These are phyloP conservation scores for Petrolisthes manimaculis DNA, from an alignment of 2,888 invertebrate species.

Conservation along the genomic window DNA sequence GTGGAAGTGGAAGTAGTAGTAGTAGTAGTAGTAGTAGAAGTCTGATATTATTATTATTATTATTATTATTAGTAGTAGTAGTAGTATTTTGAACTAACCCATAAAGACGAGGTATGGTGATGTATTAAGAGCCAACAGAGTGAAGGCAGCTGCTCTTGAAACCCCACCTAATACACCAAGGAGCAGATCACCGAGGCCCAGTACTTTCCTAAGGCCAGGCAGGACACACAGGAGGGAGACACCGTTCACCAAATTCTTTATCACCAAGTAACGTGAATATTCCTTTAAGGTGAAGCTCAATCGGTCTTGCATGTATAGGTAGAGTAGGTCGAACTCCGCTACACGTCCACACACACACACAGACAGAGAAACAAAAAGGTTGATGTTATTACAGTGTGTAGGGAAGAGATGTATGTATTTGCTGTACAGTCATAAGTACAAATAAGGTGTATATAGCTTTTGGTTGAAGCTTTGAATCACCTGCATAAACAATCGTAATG, in stretches of 20 bases:
- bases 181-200: conserved; percentile 21
- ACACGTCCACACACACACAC: conserved; percentile 2
- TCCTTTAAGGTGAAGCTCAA: conserved; percentile 25
- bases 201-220: conserved; percentile 4
- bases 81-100: conserved; percentile 23
- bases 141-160: conserved; percentile 30
- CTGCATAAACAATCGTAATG: too few species aligned
- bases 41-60: not conserved
- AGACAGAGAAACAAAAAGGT: not conserved
- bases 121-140: conserved; percentile 3
- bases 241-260: conserved; percentile 44
- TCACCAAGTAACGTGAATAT: conserved; percentile 32
- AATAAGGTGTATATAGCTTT: too few species aligned
- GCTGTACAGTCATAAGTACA: too few species aligned
- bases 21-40: not conserved
- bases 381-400: not conserved
- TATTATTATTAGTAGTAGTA: too few species aligned
- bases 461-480: too few species aligned
- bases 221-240: conserved; percentile 31
- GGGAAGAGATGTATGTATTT: not conserved
- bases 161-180: conserved; percentile 34
- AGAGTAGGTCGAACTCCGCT: conserved; percentile 49
- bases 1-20: too few species aligned
- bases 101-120: conserved; percentile 16
- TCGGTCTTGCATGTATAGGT: conserved; percentile 44